Conservation (phyloP, 1,140 invertebrate species). For the Tetraneura akinire region DNA sequence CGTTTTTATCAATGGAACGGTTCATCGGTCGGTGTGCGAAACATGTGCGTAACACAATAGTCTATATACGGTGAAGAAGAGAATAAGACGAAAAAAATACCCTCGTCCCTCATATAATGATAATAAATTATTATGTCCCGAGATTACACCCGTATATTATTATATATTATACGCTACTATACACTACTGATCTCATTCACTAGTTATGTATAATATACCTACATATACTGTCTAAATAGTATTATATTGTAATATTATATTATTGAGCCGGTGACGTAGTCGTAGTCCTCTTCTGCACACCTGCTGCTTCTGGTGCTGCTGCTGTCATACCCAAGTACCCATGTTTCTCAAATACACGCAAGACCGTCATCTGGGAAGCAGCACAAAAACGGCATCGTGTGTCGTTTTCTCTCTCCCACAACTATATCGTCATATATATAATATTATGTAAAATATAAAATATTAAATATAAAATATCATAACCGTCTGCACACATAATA, state of each 20-base stretch:
- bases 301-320: conserved; percentile 32
- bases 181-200: not conserved
- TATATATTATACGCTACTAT: not conserved
- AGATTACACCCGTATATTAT: conserved; percentile 21
- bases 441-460: no score
- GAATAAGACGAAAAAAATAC: not conserved
- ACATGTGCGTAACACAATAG: conserved; percentile 3
- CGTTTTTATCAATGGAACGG: not conserved
- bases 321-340: conserved; percentile 13
- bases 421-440: no score
- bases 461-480: no score
- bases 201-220: not conserved
- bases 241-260: conserved; percentile 34
- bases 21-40: not conserved
- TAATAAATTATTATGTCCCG: not conserved
- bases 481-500: no score
- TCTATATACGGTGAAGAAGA: no score
- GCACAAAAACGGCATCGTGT: conserved; percentile 39
- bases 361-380: conserved; percentile 37
- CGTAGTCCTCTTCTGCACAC: conserved; percentile 39
- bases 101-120: not conserved
- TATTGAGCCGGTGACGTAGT: conserved; percentile 32
- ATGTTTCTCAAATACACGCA: not conserved
- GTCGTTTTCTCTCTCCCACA: conserved; percentile 7
- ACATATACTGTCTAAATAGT: not conserved